Base-by-base conservation (phyloP, 2,797 vertebrate genomes). In the Steatocranus sp. region DNA sequence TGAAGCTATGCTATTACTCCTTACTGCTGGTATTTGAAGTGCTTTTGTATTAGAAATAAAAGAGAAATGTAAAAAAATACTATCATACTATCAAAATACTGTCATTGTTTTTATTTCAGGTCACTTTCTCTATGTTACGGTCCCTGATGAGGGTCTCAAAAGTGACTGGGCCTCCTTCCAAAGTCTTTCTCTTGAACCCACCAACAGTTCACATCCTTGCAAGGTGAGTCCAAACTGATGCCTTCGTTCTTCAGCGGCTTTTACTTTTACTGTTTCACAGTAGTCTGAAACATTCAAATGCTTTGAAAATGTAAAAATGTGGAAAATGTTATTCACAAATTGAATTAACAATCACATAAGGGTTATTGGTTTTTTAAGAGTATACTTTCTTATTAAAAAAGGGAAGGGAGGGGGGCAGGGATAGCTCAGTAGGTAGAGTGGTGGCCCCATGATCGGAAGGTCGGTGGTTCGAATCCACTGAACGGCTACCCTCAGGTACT, bases 51-150 rank as follows among this genome's bases (percentile, higher is more conserved):
- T 7, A 43, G 5, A 49, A 30, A 15, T 15, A 34, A 34, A 58
- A 34, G 30, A 10, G 17, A 61, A 18, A 34, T 58, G 34, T 0
- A 6, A 5, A 30, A 46, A 46, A n/a, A n/a, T n/a, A n/a, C n/a
- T n/a, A n/a, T n/a, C n/a, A n/a, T n/a, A n/a, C n/a, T n/a, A n/a
- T n/a, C n/a, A 38, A 53, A 51, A n/a, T 3, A n/a, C 34, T 4
- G 3, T 75, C 15, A 38, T 38, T 79, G 0, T 49, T 32, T 23
- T 76, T 25, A 11, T 68, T 61, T 18, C 76, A 98, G 97, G 97
- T 23, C 51, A 95, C 89, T 98, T 97, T 81, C 93, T 97, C 17
- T 95, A 95, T 0, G 93, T 97, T 81, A 93, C 89, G 2, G 91
- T 91, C 36, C 94, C 95, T 18, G 87, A 93, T 1, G 56, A 5